A percentile compares a stretch with the other conserved stretches of the same genome.
These are phyloP conservation scores for Cotesia congregata DNA, from an alignment of 2,888 invertebrate genomes.

Conservation along the genomic window DNA sequence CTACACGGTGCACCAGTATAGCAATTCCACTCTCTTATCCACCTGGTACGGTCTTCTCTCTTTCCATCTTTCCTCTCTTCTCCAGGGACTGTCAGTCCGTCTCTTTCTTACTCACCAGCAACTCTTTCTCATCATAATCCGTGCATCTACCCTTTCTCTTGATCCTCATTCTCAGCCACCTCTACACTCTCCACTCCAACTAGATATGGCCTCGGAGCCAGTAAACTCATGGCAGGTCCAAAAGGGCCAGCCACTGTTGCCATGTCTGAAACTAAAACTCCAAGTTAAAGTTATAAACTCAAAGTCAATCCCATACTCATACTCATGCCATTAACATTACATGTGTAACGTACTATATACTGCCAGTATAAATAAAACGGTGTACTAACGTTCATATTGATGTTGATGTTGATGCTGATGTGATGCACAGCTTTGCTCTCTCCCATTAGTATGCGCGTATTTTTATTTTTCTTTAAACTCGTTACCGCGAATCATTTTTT, in stretches of 20 bases:
- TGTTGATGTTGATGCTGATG: neutral
- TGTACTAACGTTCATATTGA: too few species aligned
- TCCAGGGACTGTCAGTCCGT: neutral
- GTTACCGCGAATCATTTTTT: slow-evolving; percentile 11
- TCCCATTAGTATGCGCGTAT: slow-evolving; percentile 29
- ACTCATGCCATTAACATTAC: neutral
- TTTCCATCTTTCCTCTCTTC: neutral
- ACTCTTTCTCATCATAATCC: slow-evolving; percentile 30
- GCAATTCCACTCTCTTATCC: slow-evolving; percentile 25
- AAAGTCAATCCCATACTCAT: neutral
- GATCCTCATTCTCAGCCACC: slow-evolving; percentile 38
- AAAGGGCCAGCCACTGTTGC: slow-evolving; percentile 62
- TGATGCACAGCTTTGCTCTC: slow-evolving; percentile 3
- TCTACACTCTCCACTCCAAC: slow-evolving; percentile 37
- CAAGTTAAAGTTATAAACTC: slow-evolving; percentile 36
- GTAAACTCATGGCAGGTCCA: slow-evolving; percentile 35
- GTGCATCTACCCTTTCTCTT: slow-evolving; percentile 29
- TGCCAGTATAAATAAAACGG: neutral
- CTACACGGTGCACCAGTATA: neutral
- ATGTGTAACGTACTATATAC: too few species aligned
- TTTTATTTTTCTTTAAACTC: slow-evolving; percentile 17
- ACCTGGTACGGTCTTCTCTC: slow-evolving; percentile 47
- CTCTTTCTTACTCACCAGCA: slow-evolving; percentile 15
- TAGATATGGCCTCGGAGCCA: slow-evolving; percentile 40
- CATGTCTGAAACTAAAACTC: slow-evolving; percentile 47